These are phyloP conservation scores for Halcyon smyrnensis DNA, from an alignment of 2,797 vertebrate species.

Conservation along the genomic window DNA sequence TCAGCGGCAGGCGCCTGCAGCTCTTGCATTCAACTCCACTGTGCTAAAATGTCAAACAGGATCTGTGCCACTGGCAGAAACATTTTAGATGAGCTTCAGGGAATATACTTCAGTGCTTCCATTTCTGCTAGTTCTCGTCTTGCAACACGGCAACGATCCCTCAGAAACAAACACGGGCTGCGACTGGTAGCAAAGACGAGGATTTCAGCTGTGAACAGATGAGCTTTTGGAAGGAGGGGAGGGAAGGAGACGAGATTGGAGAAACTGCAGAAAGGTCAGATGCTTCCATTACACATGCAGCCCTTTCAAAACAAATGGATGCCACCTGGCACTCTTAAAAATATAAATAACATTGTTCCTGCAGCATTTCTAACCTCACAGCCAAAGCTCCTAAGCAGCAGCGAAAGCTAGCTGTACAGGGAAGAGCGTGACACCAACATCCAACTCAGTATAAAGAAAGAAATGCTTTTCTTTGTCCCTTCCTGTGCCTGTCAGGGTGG, in stretches of 20 bases:
- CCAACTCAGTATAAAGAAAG: neutral
- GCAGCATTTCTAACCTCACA: neutral
- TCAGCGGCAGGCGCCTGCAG: conserved; percentile 9
- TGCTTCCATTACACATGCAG: neutral
- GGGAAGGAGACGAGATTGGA: neutral
- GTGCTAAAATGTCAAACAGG: conserved; percentile 60
- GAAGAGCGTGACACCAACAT: neutral
- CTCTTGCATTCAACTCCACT: neutral
- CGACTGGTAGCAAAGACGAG: neutral
- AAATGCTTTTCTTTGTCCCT: neutral
- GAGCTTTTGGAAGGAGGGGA: neutral
- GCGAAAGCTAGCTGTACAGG: neutral
- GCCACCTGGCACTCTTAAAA: neutral
- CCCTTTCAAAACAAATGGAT: neutral
- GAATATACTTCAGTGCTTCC: conserved; percentile 14
- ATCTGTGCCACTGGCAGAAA: conserved; percentile 62
- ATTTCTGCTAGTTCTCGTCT: neutral
- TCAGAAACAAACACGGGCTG: conserved; percentile 28
- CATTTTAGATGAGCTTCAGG: conserved; percentile 43
- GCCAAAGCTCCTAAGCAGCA: neutral
- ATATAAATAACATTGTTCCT: neutral
- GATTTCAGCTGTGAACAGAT: neutral
- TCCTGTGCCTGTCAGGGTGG: neutral
- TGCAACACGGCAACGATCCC: neutral
- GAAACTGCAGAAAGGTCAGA: conserved; percentile 19